Conservation (phyloP, 2,888 invertebrate genomes). For the Neuroscelio doddi region DNA sequence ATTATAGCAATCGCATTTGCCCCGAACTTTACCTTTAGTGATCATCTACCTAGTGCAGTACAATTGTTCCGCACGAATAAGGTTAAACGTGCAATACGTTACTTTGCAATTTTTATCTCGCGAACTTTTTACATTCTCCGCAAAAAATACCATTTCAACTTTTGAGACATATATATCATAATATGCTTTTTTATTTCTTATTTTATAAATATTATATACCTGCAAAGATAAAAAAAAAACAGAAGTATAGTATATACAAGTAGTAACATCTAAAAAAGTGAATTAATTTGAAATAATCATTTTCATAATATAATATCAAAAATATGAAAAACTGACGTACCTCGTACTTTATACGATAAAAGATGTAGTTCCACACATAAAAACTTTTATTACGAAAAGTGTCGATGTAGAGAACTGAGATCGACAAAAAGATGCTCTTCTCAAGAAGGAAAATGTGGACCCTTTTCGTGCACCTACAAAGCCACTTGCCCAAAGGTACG, state of each 20-base stretch:
- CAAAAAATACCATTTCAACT: conserved; percentile 16
- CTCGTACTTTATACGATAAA: background rate
- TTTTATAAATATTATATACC: too few relatives aligned
- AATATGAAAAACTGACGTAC: too few relatives aligned
- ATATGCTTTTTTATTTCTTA: background rate
- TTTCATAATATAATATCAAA: too few relatives aligned
- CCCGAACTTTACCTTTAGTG: conserved; percentile 41
- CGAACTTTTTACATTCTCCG: conserved; percentile 34
- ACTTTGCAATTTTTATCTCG: conserved; percentile 41
- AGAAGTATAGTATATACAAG: too few relatives aligned
- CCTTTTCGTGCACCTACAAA: conserved; percentile 26
- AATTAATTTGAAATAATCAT: too few relatives aligned
- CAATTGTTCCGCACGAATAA: conserved; percentile 48
- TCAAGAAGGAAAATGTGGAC: conserved; percentile 35
- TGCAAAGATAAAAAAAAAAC: too few relatives aligned
- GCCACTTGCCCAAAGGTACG: conserved; percentile 47
- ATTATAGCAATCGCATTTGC: conserved; percentile 39
- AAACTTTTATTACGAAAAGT: conserved; percentile 34
- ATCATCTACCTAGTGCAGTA: conserved; percentile 38
- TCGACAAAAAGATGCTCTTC: conserved; percentile 36
- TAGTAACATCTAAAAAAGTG: too few relatives aligned
- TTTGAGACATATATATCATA: conserved; percentile 1
- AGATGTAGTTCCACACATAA: background rate
- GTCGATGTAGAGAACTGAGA: conserved; percentile 37
- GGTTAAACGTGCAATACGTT: conserved; percentile 34